Conservation (phyloP, 2,888 invertebrate species). For the Steinernema carpocapsae region DNA sequence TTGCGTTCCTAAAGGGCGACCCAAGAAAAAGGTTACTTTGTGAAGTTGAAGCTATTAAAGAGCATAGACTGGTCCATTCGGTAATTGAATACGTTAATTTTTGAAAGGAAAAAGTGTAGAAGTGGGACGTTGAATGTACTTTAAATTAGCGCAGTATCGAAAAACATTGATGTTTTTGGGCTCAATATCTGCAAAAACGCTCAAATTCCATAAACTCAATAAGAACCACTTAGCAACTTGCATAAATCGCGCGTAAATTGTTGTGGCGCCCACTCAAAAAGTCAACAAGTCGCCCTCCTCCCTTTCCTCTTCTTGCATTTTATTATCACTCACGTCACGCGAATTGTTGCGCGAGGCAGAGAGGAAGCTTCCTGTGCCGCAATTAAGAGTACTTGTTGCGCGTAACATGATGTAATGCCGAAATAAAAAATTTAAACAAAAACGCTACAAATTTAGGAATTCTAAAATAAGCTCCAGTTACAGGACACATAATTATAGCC, state of each 20-base stretch:
- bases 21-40: no score
- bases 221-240: no score
- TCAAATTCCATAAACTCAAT: no score
- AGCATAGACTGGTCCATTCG: no score
- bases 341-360: constrained; percentile 9
- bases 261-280: constrained; percentile 22
- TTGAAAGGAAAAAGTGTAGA: background rate
- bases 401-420: background rate
- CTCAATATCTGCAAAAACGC: background rate
- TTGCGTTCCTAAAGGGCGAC: no score
- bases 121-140: no score
- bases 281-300: background rate
- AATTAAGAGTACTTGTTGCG: constrained; percentile 20
- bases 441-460: no score
- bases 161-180: background rate
- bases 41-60: no score
- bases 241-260: background rate
- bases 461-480: background rate
- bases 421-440: background rate
- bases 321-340: constrained; percentile 10
- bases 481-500: background rate
- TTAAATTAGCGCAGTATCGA: background rate
- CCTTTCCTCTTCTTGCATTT: background rate
- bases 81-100: no score
- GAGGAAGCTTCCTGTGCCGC: background rate